Conservation (phyloP, 1,140 invertebrate species). For the Drosophila ficusphila region DNA sequence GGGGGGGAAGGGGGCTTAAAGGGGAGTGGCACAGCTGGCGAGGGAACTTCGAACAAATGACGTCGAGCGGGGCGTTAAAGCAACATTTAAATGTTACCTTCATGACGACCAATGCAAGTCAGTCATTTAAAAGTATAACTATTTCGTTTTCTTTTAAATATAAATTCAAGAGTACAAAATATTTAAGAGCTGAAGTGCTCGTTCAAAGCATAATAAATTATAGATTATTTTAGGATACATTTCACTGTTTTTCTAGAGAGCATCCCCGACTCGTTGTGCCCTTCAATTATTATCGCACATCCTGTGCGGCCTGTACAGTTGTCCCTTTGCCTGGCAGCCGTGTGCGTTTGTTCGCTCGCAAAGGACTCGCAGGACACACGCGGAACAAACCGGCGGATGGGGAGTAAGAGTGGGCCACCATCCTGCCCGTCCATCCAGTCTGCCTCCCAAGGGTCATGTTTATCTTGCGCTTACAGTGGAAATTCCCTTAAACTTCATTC, state of each 20-base stretch:
- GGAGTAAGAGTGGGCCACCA: background rate
- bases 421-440: background rate
- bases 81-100: background rate
- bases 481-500: slow-evolving; percentile 68
- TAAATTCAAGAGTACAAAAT: background rate
- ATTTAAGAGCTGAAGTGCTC: no score
- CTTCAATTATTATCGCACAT: background rate
- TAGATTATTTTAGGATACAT: no score
- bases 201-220: no score
- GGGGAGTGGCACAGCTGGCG: background rate
- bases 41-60: slow-evolving; percentile 6
- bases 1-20: background rate
- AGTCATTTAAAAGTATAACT: background rate
- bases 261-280: background rate
- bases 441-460: slow-evolving; percentile 64
- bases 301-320: background rate
- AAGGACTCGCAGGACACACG: slow-evolving; percentile 25
- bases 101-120: no score
- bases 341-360: slow-evolving; percentile 58
- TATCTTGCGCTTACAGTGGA: slow-evolving; percentile 71
- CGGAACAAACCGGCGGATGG: background rate
- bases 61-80: slow-evolving; percentile 14
- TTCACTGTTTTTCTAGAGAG: background rate
- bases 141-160: no score
- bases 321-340: slow-evolving; percentile 4